Evolutionary conservation across 2,113 vertebrate genomes (phyloP).

Genomic region (Chlamydotis undulata): DNA sequence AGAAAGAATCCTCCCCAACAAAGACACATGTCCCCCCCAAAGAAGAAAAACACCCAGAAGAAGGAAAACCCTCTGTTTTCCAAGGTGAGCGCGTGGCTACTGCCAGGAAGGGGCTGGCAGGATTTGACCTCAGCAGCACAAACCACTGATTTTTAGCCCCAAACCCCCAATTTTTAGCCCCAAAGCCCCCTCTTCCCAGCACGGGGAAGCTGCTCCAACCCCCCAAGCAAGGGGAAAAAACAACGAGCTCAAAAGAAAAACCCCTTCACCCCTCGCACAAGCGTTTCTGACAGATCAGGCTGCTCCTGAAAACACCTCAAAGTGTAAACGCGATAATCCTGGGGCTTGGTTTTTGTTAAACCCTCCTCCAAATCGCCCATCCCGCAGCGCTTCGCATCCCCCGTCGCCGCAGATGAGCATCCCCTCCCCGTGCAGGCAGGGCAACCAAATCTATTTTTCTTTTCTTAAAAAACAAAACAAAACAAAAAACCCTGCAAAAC

Average conservation of each 20-base stretch:
- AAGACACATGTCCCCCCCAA: too few relatives aligned
- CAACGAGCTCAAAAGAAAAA: too few relatives aligned
- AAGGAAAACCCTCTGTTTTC: rapidly evolving
- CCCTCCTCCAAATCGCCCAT: rapidly evolving
- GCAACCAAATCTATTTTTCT: rapidly evolving
- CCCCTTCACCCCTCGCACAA: too few relatives aligned
- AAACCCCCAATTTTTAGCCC: too few relatives aligned
- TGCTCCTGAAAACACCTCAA: background rate
- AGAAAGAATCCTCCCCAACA: too few relatives aligned
- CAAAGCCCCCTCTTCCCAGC: too few relatives aligned
- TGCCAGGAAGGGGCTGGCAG: background rate
- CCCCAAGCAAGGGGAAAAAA: too few relatives aligned
- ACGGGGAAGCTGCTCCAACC: too few relatives aligned
- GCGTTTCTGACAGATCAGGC: background rate
- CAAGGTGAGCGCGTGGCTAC: rapidly evolving
- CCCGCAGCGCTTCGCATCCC: rapidly evolving
- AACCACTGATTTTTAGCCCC: too few relatives aligned
- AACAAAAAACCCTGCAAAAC: background rate
- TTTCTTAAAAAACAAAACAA: too few relatives aligned
- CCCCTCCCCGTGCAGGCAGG: rapidly evolving
- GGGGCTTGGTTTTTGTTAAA: rapidly evolving
- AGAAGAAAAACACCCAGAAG: too few relatives aligned
- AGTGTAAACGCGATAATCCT: rapidly evolving
- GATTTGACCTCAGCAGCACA: too few relatives aligned
- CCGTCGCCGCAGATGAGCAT: background rate